phyloP scores from a whole-genome alignment of 2,888 invertebrate species.

The Lepetodrilus schrolli region DNA sequence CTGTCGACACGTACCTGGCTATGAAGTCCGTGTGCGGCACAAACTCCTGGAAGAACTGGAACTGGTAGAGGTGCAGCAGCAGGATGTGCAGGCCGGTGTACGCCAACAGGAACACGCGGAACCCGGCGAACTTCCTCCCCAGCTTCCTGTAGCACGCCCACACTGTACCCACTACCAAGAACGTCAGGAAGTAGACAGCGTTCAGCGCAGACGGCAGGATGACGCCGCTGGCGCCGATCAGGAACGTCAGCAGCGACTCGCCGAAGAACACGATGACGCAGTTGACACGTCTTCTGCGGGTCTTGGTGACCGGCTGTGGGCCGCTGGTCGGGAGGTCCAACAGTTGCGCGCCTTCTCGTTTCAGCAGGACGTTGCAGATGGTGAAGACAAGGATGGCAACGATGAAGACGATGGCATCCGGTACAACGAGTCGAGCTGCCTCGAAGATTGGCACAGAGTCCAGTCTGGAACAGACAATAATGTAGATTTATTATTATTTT shows the following conservation, averaged over 20 bases:
- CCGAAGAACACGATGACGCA: slow-evolving; percentile 57
- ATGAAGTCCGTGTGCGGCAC: slow-evolving; percentile 75
- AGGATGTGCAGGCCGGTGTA: slow-evolving; percentile 85
- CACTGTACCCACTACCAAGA: slow-evolving; percentile 85
- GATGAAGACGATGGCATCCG: slow-evolving; percentile 67
- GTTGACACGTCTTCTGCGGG: slow-evolving; percentile 42
- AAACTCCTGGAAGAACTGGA: slow-evolving; percentile 84
- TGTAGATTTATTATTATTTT: no score
- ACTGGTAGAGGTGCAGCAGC: slow-evolving; percentile 87
- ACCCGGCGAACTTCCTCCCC: slow-evolving; percentile 83
- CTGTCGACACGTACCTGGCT: slow-evolving; percentile 88
- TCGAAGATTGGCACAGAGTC: slow-evolving; percentile 55
- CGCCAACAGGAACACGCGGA: slow-evolving; percentile 75
- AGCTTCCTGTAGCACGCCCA: slow-evolving; percentile 85
- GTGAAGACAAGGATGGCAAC: slow-evolving; percentile 61
- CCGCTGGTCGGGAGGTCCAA: slow-evolving; percentile 31
- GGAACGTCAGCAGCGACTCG: slow-evolving; percentile 57
- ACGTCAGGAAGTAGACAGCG: slow-evolving; percentile 89
- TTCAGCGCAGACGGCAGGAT: slow-evolving; percentile 88
- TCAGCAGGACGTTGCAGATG: slow-evolving; percentile 27
- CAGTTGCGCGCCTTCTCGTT: slow-evolving; percentile 21
- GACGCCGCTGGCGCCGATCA: slow-evolving; percentile 78
- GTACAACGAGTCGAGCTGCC: slow-evolving; percentile 66
- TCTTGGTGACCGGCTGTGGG: slow-evolving; percentile 36
- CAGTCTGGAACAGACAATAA: no score